phyloP scores from a whole-genome alignment of 2,797 vertebrate genomes.

The Meriones psammophilus region DNA sequence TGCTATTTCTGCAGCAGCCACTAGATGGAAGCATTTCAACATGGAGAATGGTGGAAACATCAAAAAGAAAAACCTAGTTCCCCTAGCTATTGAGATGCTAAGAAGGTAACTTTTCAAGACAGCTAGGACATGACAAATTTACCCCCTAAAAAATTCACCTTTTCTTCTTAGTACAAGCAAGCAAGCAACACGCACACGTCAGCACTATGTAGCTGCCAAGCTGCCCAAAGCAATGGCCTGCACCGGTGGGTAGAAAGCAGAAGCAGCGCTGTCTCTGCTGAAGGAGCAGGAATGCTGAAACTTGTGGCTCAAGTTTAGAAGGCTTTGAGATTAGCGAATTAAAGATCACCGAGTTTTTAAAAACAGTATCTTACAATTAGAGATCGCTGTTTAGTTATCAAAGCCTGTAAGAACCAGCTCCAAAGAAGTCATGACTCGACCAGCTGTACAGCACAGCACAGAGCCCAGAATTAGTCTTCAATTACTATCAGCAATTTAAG shows the following conservation, averaged over 20 bases:
- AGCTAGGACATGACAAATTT: background rate
- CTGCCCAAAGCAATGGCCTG: background rate
- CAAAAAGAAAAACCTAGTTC: background rate
- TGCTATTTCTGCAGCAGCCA: background rate
- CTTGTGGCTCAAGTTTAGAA: background rate
- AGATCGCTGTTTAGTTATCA: background rate
- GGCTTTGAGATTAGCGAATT: background rate
- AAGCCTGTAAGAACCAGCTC: background rate
- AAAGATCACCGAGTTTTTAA: background rate
- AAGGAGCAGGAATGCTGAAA: background rate
- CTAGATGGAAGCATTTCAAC: background rate
- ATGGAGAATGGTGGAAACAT: background rate
- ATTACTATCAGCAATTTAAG: background rate
- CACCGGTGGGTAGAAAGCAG: background rate
- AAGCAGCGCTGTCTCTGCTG: background rate
- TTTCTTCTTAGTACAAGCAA: background rate
- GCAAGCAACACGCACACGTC: background rate
- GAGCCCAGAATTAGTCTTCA: background rate
- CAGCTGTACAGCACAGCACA: background rate
- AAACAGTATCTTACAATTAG: background rate
- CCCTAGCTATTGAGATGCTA: background rate
- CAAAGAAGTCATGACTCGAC: background rate
- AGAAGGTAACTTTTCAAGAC: background rate
- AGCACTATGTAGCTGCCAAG: too few species aligned
- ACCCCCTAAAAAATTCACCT: background rate